Evolutionary conservation across 2,797 vertebrate genomes (phyloP).

Genomic region (Silurus aristotelis): DNA sequence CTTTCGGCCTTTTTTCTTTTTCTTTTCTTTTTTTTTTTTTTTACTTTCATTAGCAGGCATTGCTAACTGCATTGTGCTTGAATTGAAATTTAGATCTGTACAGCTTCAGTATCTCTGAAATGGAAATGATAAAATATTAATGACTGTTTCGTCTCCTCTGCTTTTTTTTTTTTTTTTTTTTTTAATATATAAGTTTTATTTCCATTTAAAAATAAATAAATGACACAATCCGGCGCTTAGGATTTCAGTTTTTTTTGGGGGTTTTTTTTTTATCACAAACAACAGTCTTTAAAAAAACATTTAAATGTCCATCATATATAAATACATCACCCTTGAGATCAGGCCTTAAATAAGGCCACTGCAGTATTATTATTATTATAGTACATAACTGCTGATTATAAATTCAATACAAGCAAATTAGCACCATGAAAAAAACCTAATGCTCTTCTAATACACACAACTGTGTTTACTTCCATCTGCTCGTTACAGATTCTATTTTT

Average conservation of each 20-base stretch:
- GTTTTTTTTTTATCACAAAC: constrained; percentile 12
- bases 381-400: neutral
- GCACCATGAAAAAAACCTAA: constrained; percentile 52
- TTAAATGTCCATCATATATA: constrained; percentile 27
- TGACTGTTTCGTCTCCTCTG: constrained; percentile 48
- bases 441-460: neutral
- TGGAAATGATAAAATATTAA: constrained; percentile 78
- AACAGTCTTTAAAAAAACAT: constrained; percentile 17
- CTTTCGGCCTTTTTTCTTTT: constrained; percentile 72
- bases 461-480: no score
- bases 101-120: constrained; percentile 83
- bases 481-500: neutral
- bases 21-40: constrained; percentile 58
- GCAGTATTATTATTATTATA: neutral
- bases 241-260: neutral
- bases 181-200: neutral
- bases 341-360: neutral
- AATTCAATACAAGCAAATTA: constrained; percentile 9
- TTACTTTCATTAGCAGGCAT: constrained; percentile 73
- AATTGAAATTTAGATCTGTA: constrained; percentile 78
- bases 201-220: neutral
- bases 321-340: constrained; percentile 23
- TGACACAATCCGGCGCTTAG: neutral
- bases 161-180: constrained; percentile 35
- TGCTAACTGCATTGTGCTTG: constrained; percentile 80